Evolutionary conservation across 2,888 invertebrate genomes (phyloP).

Genomic region (Drosophila monieri): DNA sequence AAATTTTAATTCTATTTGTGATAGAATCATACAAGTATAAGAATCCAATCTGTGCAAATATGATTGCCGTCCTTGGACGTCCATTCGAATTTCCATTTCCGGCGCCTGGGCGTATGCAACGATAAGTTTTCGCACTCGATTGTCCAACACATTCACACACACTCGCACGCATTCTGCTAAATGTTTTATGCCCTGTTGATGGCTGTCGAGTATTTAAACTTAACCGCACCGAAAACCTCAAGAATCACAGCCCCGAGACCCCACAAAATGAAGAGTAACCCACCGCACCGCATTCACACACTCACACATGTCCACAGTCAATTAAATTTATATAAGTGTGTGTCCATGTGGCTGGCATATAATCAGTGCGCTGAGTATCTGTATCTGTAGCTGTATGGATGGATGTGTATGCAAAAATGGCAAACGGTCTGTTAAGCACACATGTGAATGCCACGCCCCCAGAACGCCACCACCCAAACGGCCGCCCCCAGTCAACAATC

Average conservation of each 20-base stretch:
- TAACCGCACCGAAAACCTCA: slow-evolving; percentile 75
- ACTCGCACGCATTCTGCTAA: slow-evolving; percentile 67
- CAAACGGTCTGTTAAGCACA: slow-evolving; percentile 81
- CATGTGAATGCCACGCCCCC: slow-evolving; percentile 18
- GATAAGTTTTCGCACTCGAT: slow-evolving; percentile 45
- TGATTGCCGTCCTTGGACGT: neutral
- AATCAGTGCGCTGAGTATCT: slow-evolving; percentile 56
- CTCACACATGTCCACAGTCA: slow-evolving; percentile 73
- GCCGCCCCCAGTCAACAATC: slow-evolving; percentile 59
- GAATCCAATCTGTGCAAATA: neutral
- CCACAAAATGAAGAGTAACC: slow-evolving; percentile 35
- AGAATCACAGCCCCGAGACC: slow-evolving; percentile 72
- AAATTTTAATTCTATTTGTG: neutral
- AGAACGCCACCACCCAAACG: slow-evolving; percentile 42
- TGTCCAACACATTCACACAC: slow-evolving; percentile 32
- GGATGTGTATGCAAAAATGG: slow-evolving; percentile 76
- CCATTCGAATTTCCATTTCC: neutral
- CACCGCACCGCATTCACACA: slow-evolving; percentile 1
- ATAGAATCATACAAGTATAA: neutral
- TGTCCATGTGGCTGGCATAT: slow-evolving; percentile 55
- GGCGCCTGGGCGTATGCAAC: slow-evolving; percentile 66
- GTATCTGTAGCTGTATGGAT: slow-evolving; percentile 29
- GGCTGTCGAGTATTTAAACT: slow-evolving; percentile 79
- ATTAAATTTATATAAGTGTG: slow-evolving; percentile 62
- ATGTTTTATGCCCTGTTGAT: slow-evolving; percentile 79